Conservation (phyloP, 1,140 invertebrate genomes). For the Diorhabda carinulata region DNA sequence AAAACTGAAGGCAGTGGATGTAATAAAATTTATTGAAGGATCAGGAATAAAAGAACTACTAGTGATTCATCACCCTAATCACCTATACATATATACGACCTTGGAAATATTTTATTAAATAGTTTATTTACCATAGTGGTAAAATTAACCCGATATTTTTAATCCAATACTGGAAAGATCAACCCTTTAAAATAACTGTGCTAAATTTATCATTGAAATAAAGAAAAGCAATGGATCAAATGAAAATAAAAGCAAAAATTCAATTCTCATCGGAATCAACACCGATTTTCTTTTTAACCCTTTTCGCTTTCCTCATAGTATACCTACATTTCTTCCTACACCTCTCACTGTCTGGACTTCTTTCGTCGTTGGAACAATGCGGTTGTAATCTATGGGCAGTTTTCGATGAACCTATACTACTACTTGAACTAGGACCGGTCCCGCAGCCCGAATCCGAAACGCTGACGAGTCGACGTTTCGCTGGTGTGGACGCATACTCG, state of each 20-base stretch:
- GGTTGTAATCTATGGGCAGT: slow-evolving; percentile 49
- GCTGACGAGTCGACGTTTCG: slow-evolving; percentile 29
- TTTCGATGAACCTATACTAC: slow-evolving; percentile 34
- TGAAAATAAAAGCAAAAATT: slow-evolving; percentile 7
- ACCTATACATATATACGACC: no score
- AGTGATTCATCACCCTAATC: no score
- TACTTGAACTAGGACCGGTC: slow-evolving; percentile 41
- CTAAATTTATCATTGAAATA: no score
- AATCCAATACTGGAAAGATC: no score
- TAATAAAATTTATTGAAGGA: no score
- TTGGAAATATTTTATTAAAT: no score
- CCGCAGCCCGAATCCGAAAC: slow-evolving; percentile 41
- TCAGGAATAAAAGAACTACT: no score
- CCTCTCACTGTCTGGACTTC: slow-evolving; percentile 2
- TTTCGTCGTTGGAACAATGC: slow-evolving; percentile 36
- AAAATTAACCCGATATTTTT: no score
- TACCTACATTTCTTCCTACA: slow-evolving; percentile 40
- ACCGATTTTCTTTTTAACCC: slow-evolving; percentile 53
- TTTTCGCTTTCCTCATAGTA: slow-evolving; percentile 52
- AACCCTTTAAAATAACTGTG: no score
- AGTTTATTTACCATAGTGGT: no score
- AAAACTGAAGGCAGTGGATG: no score
- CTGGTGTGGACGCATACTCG: slow-evolving; percentile 31
- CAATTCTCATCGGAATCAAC: slow-evolving; percentile 57
- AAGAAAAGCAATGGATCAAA: no score